These are phyloP conservation scores for Biston betularia DNA, from an alignment of 2,888 invertebrate genomes.

Conservation along the genomic window DNA sequence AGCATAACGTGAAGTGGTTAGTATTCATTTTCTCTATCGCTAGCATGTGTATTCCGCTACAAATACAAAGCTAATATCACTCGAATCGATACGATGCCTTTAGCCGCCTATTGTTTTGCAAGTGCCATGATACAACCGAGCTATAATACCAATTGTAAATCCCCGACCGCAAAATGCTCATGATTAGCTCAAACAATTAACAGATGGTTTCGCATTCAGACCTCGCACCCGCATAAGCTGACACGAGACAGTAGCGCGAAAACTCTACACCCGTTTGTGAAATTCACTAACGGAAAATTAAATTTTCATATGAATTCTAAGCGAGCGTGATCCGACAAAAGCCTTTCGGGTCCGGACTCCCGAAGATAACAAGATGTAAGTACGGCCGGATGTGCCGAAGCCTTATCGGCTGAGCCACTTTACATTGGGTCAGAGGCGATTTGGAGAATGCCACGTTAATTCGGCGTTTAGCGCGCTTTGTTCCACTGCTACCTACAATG, in stretches of 20 bases:
- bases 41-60: conserved; percentile 30
- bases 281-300: conserved; percentile 81
- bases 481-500: conserved; percentile 60
- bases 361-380: conserved; percentile 78
- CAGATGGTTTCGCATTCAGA: conserved; percentile 74
- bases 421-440: conserved; percentile 74
- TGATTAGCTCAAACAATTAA: conserved; percentile 82
- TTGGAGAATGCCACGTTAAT: conserved; percentile 75
- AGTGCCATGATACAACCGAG: conserved; percentile 70
- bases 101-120: conserved; percentile 64
- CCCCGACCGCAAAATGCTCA: conserved; percentile 73
- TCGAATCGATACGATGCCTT: conserved; percentile 58
- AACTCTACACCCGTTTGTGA: conserved; percentile 75
- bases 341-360: conserved; percentile 69
- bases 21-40: conserved; percentile 27
- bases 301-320: conserved; percentile 82
- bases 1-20: conserved; percentile 30
- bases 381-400: conserved; percentile 68
- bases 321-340: conserved; percentile 75
- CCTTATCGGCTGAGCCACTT: conserved; percentile 73
- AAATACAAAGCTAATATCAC: conserved; percentile 57
- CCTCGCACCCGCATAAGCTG: conserved; percentile 78
- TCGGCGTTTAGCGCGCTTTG: conserved; percentile 75
- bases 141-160: conserved; percentile 79
- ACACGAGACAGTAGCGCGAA: conserved; percentile 77